Base-by-base conservation (phyloP, 2,888 invertebrate genomes). In the Melieria crassipennis region DNA sequence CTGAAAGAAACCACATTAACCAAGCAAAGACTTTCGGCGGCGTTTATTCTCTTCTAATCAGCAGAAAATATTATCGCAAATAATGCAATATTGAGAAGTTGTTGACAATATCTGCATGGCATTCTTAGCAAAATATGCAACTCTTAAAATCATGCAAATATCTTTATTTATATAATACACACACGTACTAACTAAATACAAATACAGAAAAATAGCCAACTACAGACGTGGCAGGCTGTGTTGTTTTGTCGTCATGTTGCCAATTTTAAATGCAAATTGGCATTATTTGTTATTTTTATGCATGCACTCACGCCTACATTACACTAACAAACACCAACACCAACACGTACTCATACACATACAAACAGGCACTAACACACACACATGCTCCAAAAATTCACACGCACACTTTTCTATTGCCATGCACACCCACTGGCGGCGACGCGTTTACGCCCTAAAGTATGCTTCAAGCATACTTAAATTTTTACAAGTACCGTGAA, bases 381-480 rank as follows among this genome's bases (percentile, higher is more conserved):
- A 16, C 3, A 46, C 9, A 9, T 16, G 4, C 45, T 6, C 10
- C 1, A 16, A 13, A 61, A 56, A 65, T 16, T 16, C 16, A 43
- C 13, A 67, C 30, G 30, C 30, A 30, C 30, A 30, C 30, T 30
- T 30, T 30, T 30, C 30, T 30, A 30, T 30, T 30, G 30, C 30
- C 30, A 30, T 30, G 30, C 30, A 30, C 30, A 30, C 30, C 30
- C 30, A 30, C 30, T 30, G 30, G 30, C 30, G 3, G 30, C 30
- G 30, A 61, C 46, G 67, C 58, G 50, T 61, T 52, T 45, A 9
- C 67, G 67, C 67, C 67, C 46, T 67, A 52, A 67, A 67, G 67
- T 67, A 67, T 61, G 60, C 67, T 60, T 13, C 45, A 61, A 67
- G 67, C 67, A 45, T 61, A 61, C 67, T 67, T 67, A 60, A 67